phyloP scores from a whole-genome alignment of 2,888 invertebrate species.

The Cosmopolites sordidus region DNA sequence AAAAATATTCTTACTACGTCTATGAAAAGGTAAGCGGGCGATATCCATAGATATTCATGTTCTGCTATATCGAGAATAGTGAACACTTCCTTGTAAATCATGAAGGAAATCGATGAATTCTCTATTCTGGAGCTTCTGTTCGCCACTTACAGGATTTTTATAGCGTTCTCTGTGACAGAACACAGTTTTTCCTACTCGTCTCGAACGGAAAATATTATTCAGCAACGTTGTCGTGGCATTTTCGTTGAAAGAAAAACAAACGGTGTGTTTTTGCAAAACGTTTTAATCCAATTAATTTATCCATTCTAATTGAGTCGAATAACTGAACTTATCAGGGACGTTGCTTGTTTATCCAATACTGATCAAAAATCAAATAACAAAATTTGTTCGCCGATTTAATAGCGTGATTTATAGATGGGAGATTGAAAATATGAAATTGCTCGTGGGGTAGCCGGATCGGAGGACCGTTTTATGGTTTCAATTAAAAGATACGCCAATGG shows the following conservation, averaged over 20 bases:
- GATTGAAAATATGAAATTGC: slow-evolving; percentile 36
- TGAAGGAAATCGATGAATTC: slow-evolving; percentile 32
- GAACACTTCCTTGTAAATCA: slow-evolving; percentile 43
- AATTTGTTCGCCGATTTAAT: slow-evolving; percentile 32
- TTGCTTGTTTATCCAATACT: neutral
- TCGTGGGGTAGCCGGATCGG: slow-evolving; percentile 29
- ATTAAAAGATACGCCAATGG: slow-evolving; percentile 44
- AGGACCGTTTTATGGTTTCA: slow-evolving; percentile 41
- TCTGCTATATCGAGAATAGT: slow-evolving; percentile 40
- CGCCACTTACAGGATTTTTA: slow-evolving; percentile 8
- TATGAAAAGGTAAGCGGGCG: slow-evolving; percentile 2
- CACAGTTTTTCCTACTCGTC: neutral
- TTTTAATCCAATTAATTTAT: slow-evolving; percentile 13
- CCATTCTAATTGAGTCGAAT: slow-evolving; percentile 18
- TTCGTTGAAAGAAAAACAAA: neutral
- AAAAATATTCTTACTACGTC: slow-evolving; percentile 1
- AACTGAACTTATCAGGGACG: slow-evolving; percentile 15
- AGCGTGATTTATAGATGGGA: slow-evolving; percentile 35
- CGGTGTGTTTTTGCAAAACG: neutral
- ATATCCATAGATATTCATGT: slow-evolving; percentile 11
- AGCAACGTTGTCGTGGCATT: too few species aligned
- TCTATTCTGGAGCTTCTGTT: slow-evolving; percentile 8
- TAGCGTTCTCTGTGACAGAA: neutral
- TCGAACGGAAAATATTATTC: neutral
- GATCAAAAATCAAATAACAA: slow-evolving; percentile 28